Conservation (phyloP, 1,140 invertebrate species). For the Drosophila erecta region DNA sequence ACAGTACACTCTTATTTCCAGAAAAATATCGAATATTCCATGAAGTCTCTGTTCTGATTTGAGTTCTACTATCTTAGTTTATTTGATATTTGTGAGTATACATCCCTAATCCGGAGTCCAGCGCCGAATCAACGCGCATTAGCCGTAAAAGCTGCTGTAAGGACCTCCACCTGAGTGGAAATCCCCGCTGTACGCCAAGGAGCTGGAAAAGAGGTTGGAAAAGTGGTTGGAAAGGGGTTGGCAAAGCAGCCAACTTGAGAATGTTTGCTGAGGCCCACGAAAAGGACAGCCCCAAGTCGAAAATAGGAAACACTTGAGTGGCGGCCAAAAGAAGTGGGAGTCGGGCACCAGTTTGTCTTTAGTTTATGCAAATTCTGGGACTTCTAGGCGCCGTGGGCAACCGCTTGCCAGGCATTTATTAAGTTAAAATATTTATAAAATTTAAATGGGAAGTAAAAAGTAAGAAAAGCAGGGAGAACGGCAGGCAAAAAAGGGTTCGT, state of each 20-base stretch:
- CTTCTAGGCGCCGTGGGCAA: slow-evolving; percentile 51
- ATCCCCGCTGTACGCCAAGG: slow-evolving; percentile 24
- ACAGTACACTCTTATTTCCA: no score
- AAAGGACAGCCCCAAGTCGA: slow-evolving; percentile 45
- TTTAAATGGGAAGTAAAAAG: slow-evolving; percentile 54
- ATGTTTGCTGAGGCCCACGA: slow-evolving; percentile 47
- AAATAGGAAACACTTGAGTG: slow-evolving; percentile 42
- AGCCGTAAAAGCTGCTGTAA: slow-evolving; percentile 49
- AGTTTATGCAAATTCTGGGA: slow-evolving; percentile 70
- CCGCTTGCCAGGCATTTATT: slow-evolving; percentile 65
- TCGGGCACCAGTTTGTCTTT: slow-evolving; percentile 9
- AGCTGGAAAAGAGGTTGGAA: slow-evolving; percentile 18
- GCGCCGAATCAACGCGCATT: slow-evolving; percentile 49
- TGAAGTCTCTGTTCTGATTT: neutral
- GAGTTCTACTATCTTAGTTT: no score
- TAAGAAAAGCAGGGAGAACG: neutral
- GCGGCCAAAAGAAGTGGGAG: slow-evolving; percentile 22
- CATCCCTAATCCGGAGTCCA: slow-evolving; percentile 7
- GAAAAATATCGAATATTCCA: neutral
- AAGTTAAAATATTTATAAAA: slow-evolving; percentile 78
- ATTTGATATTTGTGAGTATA: no score
- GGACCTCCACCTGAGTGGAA: slow-evolving; percentile 31
- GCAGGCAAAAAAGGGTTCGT: slow-evolving; percentile 13
- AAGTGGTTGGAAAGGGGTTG: slow-evolving; percentile 14
- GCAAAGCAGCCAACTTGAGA: slow-evolving; percentile 28